Evolutionary conservation across 2,113 vertebrate genomes (phyloP).

Genomic region (Erythrolamprus reginae): DNA sequence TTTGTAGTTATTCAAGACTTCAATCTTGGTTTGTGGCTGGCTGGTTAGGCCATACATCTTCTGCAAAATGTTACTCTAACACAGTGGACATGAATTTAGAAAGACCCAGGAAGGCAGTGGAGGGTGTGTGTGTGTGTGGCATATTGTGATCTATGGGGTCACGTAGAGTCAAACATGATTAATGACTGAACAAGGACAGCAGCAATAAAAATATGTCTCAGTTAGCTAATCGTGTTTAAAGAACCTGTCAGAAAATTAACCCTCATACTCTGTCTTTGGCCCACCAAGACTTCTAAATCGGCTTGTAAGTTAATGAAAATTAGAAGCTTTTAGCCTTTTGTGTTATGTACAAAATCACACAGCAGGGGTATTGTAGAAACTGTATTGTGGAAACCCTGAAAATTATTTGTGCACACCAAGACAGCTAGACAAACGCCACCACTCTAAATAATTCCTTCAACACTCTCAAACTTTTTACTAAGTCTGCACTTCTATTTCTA

Average conservation of each 20-base stretch:
- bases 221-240: background rate
- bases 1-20: no score
- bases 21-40: no score
- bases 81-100: no score
- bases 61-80: no score
- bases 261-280: background rate
- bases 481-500: no score
- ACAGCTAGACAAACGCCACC: no score
- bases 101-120: no score
- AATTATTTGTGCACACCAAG: no score
- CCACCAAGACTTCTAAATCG: background rate
- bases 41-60: no score
- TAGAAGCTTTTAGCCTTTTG: background rate
- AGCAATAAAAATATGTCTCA: background rate
- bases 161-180: background rate
- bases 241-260: background rate
- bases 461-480: no score
- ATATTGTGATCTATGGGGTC: background rate
- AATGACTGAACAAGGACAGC: background rate
- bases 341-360: background rate
- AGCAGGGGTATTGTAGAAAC: background rate
- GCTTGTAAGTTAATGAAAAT: background rate
- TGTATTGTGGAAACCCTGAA: background rate
- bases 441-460: no score
- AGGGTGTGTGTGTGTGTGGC: no score